phyloP scores from a whole-genome alignment of 2,888 invertebrate species.

The Drosophila villosipedis region DNA sequence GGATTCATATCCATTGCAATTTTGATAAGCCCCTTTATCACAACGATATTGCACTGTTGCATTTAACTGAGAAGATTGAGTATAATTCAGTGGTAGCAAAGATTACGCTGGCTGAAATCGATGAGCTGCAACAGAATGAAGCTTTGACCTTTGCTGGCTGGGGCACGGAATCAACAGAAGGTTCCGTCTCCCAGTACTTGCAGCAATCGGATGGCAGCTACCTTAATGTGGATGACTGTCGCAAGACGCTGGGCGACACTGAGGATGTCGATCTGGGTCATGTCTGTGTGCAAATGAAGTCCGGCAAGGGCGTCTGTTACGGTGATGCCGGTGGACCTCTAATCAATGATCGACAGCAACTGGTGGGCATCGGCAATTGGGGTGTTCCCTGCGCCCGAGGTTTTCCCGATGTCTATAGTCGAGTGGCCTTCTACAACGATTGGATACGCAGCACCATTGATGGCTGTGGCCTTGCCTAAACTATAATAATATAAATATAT shows the following conservation, averaged over 20 bases:
- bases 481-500: background rate
- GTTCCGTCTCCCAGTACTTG: slow-evolving; percentile 86
- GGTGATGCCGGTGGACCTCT: slow-evolving; percentile 79
- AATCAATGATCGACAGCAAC: slow-evolving; percentile 56
- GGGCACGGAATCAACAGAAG: slow-evolving; percentile 86
- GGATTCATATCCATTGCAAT: slow-evolving; percentile 67
- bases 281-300: slow-evolving; percentile 86
- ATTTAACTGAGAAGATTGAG: slow-evolving; percentile 86
- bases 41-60: slow-evolving; percentile 89
- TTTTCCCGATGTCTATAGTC: slow-evolving; percentile 78
- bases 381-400: slow-evolving; percentile 79
- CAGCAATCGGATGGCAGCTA: slow-evolving; percentile 86
- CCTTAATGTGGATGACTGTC: slow-evolving; percentile 86
- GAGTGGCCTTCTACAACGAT: slow-evolving; percentile 75
- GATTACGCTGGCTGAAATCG: slow-evolving; percentile 85
- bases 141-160: slow-evolving; percentile 87
- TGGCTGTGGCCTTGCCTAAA: slow-evolving; percentile 53
- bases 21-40: slow-evolving; percentile 70
- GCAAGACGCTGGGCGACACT: slow-evolving; percentile 84
- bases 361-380: slow-evolving; percentile 81
- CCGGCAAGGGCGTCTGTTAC: slow-evolving; percentile 86
- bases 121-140: slow-evolving; percentile 84
- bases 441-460: slow-evolving; percentile 72
- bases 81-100: slow-evolving; percentile 86
- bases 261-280: slow-evolving; percentile 86